These are phyloP conservation scores for Scaptomyza montana DNA, from an alignment of 1,140 invertebrate species.

Conservation along the genomic window DNA sequence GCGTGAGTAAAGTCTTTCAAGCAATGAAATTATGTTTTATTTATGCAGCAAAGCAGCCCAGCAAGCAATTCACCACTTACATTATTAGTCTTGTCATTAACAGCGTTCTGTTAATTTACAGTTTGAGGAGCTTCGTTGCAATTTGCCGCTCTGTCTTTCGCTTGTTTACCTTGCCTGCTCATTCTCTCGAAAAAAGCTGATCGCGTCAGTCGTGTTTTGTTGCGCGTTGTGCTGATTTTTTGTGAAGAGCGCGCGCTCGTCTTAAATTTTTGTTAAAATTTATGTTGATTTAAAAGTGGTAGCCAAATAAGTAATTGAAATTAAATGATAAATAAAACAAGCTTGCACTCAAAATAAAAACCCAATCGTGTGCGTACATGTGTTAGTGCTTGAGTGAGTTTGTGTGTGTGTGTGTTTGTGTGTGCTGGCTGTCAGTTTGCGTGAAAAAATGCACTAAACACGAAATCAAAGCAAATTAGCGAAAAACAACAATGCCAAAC, in stretches of 20 bases:
- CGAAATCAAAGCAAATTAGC: constrained; percentile 39
- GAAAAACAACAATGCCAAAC: constrained; percentile 58
- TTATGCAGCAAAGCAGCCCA: not conserved
- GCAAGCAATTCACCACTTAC: not conserved
- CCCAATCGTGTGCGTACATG: constrained; percentile 15
- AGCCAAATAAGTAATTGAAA: constrained; percentile 32
- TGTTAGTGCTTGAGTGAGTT: constrained; percentile 7
- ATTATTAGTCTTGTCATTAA: not conserved
- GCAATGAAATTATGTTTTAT: not conserved
- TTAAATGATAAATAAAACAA: constrained; percentile 22
- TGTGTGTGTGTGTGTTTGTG: constrained; percentile 29
- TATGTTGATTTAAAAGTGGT: constrained; percentile 29
- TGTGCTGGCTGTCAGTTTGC: constrained; percentile 21
- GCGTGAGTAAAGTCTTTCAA: not conserved
- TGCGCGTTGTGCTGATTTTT: not conserved
- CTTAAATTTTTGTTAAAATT: constrained; percentile 15
- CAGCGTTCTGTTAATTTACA: constrained; percentile 7
- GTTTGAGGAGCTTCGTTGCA: constrained; percentile 1
- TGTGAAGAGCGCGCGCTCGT: constrained; percentile 12
- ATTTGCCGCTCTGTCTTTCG: not conserved
- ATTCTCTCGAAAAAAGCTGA: constrained; percentile 27
- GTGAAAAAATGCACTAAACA: constrained; percentile 69
- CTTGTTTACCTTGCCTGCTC: constrained; percentile 13
- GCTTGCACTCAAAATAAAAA: constrained; percentile 39
- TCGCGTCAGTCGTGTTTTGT: constrained; percentile 12